phyloP scores from a whole-genome alignment of 2,797 vertebrate species.

The Petrocephalus schoutedeni region DNA sequence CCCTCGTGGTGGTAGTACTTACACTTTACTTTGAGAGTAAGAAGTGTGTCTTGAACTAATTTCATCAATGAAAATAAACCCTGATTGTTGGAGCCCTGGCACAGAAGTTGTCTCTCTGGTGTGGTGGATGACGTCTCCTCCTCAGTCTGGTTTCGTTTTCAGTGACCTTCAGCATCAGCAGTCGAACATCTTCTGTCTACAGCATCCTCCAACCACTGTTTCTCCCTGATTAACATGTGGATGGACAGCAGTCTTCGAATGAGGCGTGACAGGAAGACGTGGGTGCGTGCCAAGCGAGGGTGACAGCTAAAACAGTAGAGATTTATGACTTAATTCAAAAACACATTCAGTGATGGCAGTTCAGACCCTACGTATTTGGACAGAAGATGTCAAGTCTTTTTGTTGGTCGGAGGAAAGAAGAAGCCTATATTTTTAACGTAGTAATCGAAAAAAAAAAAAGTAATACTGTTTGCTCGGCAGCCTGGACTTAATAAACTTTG shows the following conservation, averaged over 20 bases:
- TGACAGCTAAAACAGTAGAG: not conserved
- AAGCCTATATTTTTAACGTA: not conserved
- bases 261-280: not conserved
- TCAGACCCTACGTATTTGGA: not conserved
- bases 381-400: not conserved
- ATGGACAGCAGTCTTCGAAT: not conserved
- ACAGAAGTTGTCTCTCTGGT: slow-evolving; percentile 15
- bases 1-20: not conserved
- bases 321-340: not conserved
- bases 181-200: not conserved
- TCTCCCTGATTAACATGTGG: not conserved
- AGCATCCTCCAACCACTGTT: not conserved
- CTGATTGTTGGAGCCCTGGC: slow-evolving; percentile 16
- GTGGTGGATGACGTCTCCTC: slow-evolving; percentile 14
- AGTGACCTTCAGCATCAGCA: not conserved
- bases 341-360: not conserved
- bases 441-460: not conserved
- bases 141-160: slow-evolving; percentile 19
- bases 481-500: not conserved
- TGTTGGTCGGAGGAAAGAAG: not conserved
- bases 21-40: not conserved
- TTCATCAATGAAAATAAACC: slow-evolving; percentile 6
- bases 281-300: too few species aligned
- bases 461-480: not conserved
- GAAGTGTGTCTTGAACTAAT: not conserved